Conservation (phyloP, 2,888 invertebrate genomes). For the Chromoteleia sp. region DNA sequence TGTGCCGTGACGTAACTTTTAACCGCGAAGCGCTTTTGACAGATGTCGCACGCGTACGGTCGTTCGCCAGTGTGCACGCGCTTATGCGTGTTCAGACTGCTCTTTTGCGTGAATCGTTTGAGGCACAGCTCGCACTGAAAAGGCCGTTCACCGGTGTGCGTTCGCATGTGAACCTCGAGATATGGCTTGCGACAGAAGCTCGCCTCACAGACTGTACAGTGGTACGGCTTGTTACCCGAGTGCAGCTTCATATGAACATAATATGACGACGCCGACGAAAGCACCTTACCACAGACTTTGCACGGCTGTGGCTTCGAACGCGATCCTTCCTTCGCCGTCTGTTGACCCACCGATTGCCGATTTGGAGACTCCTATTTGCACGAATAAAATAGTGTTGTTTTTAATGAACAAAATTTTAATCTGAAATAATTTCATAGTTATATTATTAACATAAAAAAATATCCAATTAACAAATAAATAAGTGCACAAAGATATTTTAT, state of each 20-base stretch:
- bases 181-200: slow-evolving; percentile 93
- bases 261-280: slow-evolving; percentile 91
- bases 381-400: too few relatives aligned
- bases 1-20: slow-evolving; percentile 93
- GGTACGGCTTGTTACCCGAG: slow-evolving; percentile 92
- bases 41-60: slow-evolving; percentile 92
- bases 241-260: slow-evolving; percentile 94
- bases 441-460: too few relatives aligned
- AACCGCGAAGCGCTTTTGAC: slow-evolving; percentile 92
- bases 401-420: background rate
- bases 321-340: slow-evolving; percentile 84
- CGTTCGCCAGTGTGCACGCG: slow-evolving; percentile 92
- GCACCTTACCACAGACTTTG: slow-evolving; percentile 85
- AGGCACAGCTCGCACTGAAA: slow-evolving; percentile 91
- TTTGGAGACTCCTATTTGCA: slow-evolving; percentile 74
- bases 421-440: too few relatives aligned
- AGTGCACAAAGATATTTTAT: too few relatives aligned
- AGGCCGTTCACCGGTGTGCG: slow-evolving; percentile 91
- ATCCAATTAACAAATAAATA: too few relatives aligned
- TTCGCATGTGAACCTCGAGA: slow-evolving; percentile 92
- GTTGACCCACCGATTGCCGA: slow-evolving; percentile 82
- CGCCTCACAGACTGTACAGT: slow-evolving; percentile 91
- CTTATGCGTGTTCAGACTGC: slow-evolving; percentile 92
- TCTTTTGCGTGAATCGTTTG: slow-evolving; percentile 93
- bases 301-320: slow-evolving; percentile 91